These are phyloP conservation scores for Hyperoplus lanceolatus DNA, from an alignment of 2,797 vertebrate genomes.

Conservation along the genomic window DNA sequence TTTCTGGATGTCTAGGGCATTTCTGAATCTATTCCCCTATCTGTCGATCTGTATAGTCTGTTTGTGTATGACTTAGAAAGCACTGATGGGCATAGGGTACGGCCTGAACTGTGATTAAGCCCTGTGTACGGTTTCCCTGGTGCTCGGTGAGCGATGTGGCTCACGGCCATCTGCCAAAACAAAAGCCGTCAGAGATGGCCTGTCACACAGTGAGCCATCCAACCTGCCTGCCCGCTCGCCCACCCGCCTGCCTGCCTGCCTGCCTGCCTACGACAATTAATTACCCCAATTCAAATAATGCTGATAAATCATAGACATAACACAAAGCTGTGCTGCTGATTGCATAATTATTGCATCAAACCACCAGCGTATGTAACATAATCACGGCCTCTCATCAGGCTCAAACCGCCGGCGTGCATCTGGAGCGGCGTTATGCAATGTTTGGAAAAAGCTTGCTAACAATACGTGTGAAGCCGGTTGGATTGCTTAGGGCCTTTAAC, in stretches of 20 bases:
- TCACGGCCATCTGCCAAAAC: slow-evolving; percentile 72
- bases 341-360: slow-evolving; percentile 82
- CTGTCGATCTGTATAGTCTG: slow-evolving; percentile 50
- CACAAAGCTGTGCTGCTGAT: slow-evolving; percentile 78
- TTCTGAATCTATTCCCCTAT: slow-evolving; percentile 48
- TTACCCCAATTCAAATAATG: slow-evolving; percentile 73
- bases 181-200: slow-evolving; percentile 60
- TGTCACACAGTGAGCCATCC: slow-evolving; percentile 63
- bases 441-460: slow-evolving; percentile 68
- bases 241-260: slow-evolving; percentile 26
- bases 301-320: slow-evolving; percentile 76
- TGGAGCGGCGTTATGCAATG: slow-evolving; percentile 74
- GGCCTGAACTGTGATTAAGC: slow-evolving; percentile 53
- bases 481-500: slow-evolving; percentile 19
- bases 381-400: slow-evolving; percentile 82
- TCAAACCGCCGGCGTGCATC: slow-evolving; percentile 75
- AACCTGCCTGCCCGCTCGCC: slow-evolving; percentile 18
- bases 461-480: slow-evolving; percentile 41
- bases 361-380: slow-evolving; percentile 79
- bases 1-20: slow-evolving; percentile 19
- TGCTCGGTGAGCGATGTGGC: slow-evolving; percentile 54
- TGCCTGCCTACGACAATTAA: slow-evolving; percentile 68
- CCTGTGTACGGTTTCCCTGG: slow-evolving; percentile 38
- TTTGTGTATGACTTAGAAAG: slow-evolving; percentile 58
- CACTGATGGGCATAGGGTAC: slow-evolving; percentile 37